phyloP scores from a whole-genome alignment of 2,797 vertebrate species.

The Pampus argenteus region DNA sequence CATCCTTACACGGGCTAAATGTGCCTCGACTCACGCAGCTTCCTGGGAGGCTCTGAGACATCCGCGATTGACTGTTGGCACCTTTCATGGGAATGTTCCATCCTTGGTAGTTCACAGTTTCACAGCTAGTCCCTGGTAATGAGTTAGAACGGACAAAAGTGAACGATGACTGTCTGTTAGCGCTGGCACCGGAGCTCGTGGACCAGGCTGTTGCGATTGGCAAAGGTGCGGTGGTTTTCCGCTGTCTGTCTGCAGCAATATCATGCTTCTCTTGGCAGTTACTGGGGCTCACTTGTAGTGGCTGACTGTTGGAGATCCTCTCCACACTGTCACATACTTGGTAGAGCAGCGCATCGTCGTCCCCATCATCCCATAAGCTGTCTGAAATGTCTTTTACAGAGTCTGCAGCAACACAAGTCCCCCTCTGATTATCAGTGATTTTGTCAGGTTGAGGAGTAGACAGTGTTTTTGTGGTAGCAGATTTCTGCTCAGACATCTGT shows the following conservation, averaged over 20 bases:
- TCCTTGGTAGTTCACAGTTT: conserved; percentile 59
- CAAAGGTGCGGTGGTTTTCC: conserved; percentile 35
- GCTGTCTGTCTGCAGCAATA: conserved; percentile 1
- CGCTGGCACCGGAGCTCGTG: not conserved
- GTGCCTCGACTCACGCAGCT: conserved; percentile 64
- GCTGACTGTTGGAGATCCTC: conserved; percentile 83
- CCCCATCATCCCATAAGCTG: conserved; percentile 87
- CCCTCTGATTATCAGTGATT: conserved; percentile 57
- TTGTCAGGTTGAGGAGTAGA: conserved; percentile 24
- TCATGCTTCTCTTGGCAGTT: conserved; percentile 30
- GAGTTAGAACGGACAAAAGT: conserved; percentile 76
- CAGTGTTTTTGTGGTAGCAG: conserved; percentile 26
- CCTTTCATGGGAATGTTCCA: conserved; percentile 65
- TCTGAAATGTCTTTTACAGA: conserved; percentile 57
- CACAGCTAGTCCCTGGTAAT: conserved; percentile 65
- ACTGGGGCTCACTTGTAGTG: conserved; percentile 15
- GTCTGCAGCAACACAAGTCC: not conserved
- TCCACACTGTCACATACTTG: conserved; percentile 93
- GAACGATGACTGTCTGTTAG: conserved; percentile 36
- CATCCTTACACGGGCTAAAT: conserved; percentile 76
- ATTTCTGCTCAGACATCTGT: conserved; percentile 40
- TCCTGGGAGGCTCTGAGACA: conserved; percentile 60
- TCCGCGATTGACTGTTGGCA: conserved; percentile 48
- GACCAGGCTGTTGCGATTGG: conserved; percentile 28
- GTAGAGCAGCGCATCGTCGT: conserved; percentile 91